These are phyloP conservation scores for Procambarus clarkii DNA, from an alignment of 1,140 invertebrate genomes.

Conservation along the genomic window DNA sequence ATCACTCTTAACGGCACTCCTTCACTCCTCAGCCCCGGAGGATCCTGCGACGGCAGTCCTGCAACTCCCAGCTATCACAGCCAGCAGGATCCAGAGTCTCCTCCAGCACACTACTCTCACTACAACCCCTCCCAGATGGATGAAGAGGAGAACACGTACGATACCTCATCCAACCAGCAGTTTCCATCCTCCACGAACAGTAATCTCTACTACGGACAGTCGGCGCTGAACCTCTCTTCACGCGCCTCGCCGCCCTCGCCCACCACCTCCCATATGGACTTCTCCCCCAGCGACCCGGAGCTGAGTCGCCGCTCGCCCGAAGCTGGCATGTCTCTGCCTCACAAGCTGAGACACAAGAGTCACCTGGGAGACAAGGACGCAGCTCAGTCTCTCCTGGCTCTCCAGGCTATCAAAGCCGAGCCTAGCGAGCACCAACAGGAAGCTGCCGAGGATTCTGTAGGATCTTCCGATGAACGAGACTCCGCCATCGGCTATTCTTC, in stretches of 20 bases:
- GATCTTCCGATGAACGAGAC: slow-evolving; percentile 84
- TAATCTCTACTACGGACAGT: slow-evolving; percentile 54
- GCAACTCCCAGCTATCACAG: neutral
- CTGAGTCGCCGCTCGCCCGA: slow-evolving; percentile 59
- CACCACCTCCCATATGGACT: slow-evolving; percentile 62
- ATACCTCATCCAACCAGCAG: slow-evolving; percentile 50
- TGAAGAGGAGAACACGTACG: slow-evolving; percentile 32
- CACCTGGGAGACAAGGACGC: slow-evolving; percentile 83
- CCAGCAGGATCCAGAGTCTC: slow-evolving; percentile 39
- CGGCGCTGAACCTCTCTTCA: slow-evolving; percentile 68
- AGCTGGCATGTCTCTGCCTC: slow-evolving; percentile 81
- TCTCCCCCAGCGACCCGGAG: slow-evolving; percentile 72
- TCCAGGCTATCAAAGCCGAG: slow-evolving; percentile 71
- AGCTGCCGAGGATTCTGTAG: slow-evolving; percentile 67
- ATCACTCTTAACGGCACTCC: slow-evolving; percentile 54
- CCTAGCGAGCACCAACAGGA: slow-evolving; percentile 59
- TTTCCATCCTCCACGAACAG: slow-evolving; percentile 30
- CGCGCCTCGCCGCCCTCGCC: slow-evolving; percentile 40
- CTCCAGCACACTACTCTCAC: slow-evolving; percentile 51
- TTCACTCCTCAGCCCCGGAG: slow-evolving; percentile 54
- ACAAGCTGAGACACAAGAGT: slow-evolving; percentile 94
- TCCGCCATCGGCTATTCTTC: slow-evolving; percentile 86
- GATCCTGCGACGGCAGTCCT: slow-evolving; percentile 6
- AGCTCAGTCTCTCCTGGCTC: slow-evolving; percentile 58
- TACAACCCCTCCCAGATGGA: slow-evolving; percentile 50